A percentile compares a stretch with the other conserved stretches of the same genome.
Evolutionary conservation across 2,113 vertebrate genomes (phyloP).

Genomic region (Hyaena hyaena): DNA sequence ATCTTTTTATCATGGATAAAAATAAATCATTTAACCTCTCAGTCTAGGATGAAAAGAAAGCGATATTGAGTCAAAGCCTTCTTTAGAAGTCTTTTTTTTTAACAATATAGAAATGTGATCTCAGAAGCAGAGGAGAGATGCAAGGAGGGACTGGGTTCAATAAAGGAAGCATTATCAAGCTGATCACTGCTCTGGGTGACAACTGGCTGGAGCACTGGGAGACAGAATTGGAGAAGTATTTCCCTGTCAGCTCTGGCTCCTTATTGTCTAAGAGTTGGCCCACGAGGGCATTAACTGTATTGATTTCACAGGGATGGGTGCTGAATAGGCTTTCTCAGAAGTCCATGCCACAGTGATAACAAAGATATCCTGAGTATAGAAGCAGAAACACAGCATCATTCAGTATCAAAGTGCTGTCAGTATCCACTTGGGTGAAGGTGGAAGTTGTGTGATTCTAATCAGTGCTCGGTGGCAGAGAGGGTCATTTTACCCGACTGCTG

Average conservation of each 20-base stretch:
- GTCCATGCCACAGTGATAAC: accelerated
- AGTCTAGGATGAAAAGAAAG: neutral
- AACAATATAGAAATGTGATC: neutral
- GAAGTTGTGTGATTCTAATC: neutral
- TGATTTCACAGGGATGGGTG: neutral
- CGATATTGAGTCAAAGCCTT: neutral
- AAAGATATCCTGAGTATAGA: neutral
- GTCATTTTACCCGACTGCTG: neutral
- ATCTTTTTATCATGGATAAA: neutral
- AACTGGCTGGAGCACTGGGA: neutral
- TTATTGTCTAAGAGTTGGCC: neutral
- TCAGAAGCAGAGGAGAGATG: neutral
- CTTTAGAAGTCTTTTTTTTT: neutral
- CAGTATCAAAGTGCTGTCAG: neutral
- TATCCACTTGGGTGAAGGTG: neutral
- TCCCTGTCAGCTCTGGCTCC: neutral
- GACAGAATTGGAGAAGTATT: neutral
- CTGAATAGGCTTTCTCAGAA: neutral
- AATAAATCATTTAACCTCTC: neutral
- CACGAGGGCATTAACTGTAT: neutral
- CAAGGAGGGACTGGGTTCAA: neutral
- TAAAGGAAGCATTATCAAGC: neutral
- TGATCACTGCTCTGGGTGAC: neutral
- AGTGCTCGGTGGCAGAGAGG: neutral
- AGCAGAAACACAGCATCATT: neutral